Evolutionary conservation across 2,113 vertebrate species (phyloP).

Genomic region (Gila orcuttii): DNA sequence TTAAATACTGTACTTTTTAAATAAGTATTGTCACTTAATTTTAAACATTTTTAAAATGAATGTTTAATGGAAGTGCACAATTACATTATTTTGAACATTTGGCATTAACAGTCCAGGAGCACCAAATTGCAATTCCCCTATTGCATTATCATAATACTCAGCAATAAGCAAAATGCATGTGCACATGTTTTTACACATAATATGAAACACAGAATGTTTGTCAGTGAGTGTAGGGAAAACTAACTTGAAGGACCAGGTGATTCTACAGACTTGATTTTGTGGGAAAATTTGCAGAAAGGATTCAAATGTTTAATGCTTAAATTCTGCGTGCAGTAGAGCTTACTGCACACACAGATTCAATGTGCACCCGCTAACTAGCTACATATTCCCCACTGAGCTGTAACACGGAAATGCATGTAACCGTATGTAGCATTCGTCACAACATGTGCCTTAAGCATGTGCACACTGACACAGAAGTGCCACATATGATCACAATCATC

Average conservation of each 20-base stretch:
- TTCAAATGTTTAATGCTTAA: neutral
- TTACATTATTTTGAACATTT: too few species aligned
- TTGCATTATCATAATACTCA: too few species aligned
- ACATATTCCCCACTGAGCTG: neutral
- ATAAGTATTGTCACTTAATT: too few species aligned
- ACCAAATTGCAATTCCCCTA: too few species aligned
- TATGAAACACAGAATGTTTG: too few species aligned
- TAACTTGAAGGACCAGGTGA: neutral
- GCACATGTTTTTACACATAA: too few species aligned
- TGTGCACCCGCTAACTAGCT: neutral
- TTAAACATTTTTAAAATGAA: too few species aligned
- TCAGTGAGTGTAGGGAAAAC: neutral
- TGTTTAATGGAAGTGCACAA: too few species aligned
- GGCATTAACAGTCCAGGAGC: too few species aligned
- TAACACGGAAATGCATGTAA: neutral
- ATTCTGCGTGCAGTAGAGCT: neutral
- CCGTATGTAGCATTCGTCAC: neutral
- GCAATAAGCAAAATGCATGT: too few species aligned
- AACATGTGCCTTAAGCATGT: neutral
- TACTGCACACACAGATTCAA: neutral
- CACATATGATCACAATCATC: neutral
- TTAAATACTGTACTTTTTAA: too few species aligned
- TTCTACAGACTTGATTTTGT: neutral
- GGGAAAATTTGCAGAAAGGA: neutral
- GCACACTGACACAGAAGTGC: conserved; percentile 6